Base-by-base conservation (phyloP, 1,140 invertebrate species). In the Monomorium pharaonis region DNA sequence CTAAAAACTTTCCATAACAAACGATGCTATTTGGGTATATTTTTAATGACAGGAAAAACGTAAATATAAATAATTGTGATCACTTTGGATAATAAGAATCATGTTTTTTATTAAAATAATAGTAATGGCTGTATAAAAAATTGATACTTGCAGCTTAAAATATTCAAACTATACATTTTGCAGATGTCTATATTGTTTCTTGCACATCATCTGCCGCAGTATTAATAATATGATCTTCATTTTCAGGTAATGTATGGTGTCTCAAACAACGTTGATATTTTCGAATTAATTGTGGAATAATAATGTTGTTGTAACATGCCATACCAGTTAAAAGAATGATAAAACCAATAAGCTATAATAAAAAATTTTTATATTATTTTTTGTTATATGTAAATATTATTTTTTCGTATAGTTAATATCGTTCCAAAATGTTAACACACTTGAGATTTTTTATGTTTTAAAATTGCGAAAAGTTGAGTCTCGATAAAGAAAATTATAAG, bases 261-360 rank as follows among this genome's bases (percentile, higher is more conserved):
- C 92, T 92, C 21, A 94, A 24, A 6, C 62, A 54, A 24, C 85
- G 92, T 69, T 84, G 88, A 77, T 87, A 93, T 87, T 94, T 95
- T 62, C 77, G 91, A 54, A 93, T 16, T 37, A 95, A 78, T 93
- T 95, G 93, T 24, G 94, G 94, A 81, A 97, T 94, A 10, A 97
- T 63, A 0, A 98, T 93, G 76, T 98, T 96, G 87, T 98, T 98
- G 93, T 98, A 98, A 18, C 96, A 92, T 85, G 96, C 96, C 96
- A 98, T 98, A 74, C 98, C 98, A 72, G 96, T 91, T 44, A 98
- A 93, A 6, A 98, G 94, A 7, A 98, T 91, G 0, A 96, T 42
- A 86, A 98, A 98, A 1, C 98, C 98, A 88, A 98, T 94, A 2
- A 98, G 94, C 94, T 97, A 91, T 65, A 95, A 86, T 10, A 16